Conservation (phyloP, 64 coral and sea anemone genomes). For the Stylophora pistillata region DNA sequence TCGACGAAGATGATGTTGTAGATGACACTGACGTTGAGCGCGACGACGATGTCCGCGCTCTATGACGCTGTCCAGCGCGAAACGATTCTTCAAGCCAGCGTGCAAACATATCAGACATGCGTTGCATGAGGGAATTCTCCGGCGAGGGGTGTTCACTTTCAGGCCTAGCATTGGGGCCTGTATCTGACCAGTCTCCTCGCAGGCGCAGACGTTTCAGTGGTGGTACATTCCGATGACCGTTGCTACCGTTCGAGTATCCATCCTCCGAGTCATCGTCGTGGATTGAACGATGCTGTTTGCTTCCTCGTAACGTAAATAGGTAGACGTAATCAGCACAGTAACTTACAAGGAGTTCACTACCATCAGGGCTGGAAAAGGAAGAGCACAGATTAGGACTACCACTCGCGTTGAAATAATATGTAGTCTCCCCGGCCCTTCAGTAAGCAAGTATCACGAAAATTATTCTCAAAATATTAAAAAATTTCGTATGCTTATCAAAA, state of each 20-base stretch:
- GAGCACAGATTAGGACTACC: neutral
- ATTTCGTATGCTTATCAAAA: too few relatives aligned
- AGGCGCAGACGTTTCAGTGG: conserved; percentile 87
- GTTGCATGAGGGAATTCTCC: conserved; percentile 83
- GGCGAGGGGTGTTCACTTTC: conserved; percentile 83
- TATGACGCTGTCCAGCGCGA: conserved; percentile 69
- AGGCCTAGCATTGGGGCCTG: conserved; percentile 93
- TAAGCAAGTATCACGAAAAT: too few relatives aligned
- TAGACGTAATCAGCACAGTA: conserved; percentile 97
- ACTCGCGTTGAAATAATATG: too few relatives aligned
- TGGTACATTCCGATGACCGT: conserved; percentile 61
- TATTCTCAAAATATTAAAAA: too few relatives aligned
- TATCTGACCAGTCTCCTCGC: conserved; percentile 96
- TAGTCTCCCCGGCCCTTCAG: too few relatives aligned
- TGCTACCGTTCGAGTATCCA: conserved; percentile 64
- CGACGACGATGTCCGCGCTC: conserved; percentile 46
- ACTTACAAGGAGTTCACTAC: conserved; percentile 86
- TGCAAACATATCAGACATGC: conserved; percentile 92
- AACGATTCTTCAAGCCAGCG: conserved; percentile 97
- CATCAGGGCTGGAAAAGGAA: conserved; percentile 76
- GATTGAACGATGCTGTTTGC: conserved; percentile 5
- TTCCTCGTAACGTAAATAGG: conserved; percentile 67
- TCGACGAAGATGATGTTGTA: conserved; percentile 37
- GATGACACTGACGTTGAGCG: conserved; percentile 43
- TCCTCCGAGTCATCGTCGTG: conserved; percentile 39